These are phyloP conservation scores for Thaumatotibia leucotreta DNA, from an alignment of 1,140 invertebrate species.

Conservation along the genomic window DNA sequence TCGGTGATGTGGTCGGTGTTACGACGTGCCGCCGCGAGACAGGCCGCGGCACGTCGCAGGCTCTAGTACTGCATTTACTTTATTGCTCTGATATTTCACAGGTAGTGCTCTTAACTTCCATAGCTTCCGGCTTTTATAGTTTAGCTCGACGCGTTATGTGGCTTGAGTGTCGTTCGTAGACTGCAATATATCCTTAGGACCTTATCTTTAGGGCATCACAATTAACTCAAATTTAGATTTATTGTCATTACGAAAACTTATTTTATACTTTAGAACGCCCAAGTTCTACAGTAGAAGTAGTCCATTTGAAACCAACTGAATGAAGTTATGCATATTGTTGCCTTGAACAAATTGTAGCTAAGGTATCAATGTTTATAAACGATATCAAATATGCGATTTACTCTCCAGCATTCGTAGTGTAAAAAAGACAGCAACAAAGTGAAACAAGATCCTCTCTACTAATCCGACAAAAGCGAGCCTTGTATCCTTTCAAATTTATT, in stretches of 20 bases:
- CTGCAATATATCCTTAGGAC: background rate
- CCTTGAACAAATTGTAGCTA: background rate
- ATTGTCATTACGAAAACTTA: background rate
- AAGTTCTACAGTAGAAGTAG: background rate
- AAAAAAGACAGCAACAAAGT: constrained; percentile 72
- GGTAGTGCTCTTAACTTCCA: constrained; percentile 72
- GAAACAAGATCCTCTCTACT: constrained; percentile 76
- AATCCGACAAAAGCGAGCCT: constrained; percentile 76
- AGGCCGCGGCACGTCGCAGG: constrained; percentile 48
- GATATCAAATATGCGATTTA: constrained; percentile 30
- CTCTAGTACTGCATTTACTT: constrained; percentile 69
- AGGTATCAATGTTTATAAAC: background rate
- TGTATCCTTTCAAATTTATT: constrained; percentile 77
- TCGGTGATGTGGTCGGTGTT: background rate
- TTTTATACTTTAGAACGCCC: too few species aligned
- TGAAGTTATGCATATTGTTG: background rate
- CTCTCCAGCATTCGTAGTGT: constrained; percentile 60
- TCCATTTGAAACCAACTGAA: background rate
- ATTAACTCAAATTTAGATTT: background rate
- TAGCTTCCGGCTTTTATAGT: constrained; percentile 69
- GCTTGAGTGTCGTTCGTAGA: constrained; percentile 54
- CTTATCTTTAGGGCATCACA: background rate
- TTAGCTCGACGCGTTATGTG: constrained; percentile 59
- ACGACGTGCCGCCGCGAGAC: background rate
- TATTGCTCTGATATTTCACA: constrained; percentile 72